Percentiles rank a stretch among this genome's conserved stretches.
These are phyloP conservation scores for Drosophila tripunctata DNA, from an alignment of 2,888 invertebrate genomes.

Conservation along the genomic window DNA sequence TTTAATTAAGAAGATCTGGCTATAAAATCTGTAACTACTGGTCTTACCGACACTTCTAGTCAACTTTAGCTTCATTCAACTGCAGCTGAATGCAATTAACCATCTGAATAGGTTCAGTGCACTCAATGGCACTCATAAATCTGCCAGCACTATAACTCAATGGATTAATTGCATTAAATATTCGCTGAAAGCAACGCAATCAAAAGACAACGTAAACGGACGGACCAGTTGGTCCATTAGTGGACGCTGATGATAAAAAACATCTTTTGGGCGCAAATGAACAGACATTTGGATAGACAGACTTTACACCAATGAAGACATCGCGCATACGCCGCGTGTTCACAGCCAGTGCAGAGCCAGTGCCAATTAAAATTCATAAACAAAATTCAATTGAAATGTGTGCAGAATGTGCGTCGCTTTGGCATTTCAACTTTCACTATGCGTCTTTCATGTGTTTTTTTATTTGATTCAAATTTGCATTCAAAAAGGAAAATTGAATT, in stretches of 20 bases:
- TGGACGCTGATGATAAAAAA: conserved; percentile 65
- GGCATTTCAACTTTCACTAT: conserved; percentile 20
- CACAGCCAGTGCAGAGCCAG: conserved; percentile 26
- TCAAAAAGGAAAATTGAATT: neutral
- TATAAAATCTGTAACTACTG: neutral
- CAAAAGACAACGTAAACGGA: conserved; percentile 42
- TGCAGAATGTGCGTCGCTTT: conserved; percentile 42
- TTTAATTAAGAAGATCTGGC: neutral
- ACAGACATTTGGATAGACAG: neutral
- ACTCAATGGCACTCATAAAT: conserved; percentile 40
- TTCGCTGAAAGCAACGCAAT: conserved; percentile 54
- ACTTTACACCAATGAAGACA: conserved; percentile 60
- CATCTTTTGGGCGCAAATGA: conserved; percentile 48
- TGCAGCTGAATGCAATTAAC: conserved; percentile 24
- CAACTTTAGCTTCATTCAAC: conserved; percentile 6
- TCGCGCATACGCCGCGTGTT: conserved; percentile 68
- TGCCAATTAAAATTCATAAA: conserved; percentile 68
- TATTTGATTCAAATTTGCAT: neutral
- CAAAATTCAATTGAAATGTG: conserved; percentile 50
- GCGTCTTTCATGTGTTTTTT: conserved; percentile 6
- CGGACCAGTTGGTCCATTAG: conserved; percentile 59
- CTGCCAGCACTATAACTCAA: conserved; percentile 41
- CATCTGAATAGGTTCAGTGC: conserved; percentile 45
- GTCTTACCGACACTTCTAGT: neutral
- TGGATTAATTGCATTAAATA: conserved; percentile 66